These are phyloP conservation scores for Nasonia longicornis DNA, from an alignment of 1,140 invertebrate genomes.

Conservation along the genomic window DNA sequence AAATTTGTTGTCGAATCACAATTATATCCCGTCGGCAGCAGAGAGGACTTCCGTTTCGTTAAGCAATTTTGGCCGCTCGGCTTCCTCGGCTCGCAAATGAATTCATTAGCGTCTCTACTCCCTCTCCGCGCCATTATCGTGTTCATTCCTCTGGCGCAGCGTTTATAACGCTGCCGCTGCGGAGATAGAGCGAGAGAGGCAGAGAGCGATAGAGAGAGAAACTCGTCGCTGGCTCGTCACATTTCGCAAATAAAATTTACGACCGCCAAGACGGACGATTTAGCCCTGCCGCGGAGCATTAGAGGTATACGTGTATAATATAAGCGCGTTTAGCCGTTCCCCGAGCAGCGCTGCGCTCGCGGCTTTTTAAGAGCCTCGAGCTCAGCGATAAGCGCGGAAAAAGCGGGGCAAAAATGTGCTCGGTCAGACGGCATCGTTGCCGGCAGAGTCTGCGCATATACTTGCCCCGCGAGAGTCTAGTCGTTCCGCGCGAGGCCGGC, in stretches of 20 bases:
- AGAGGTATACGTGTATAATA: not conserved
- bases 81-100: conserved; percentile 12
- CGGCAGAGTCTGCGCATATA: not conserved
- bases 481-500: not conserved
- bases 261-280: not conserved
- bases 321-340: not conserved
- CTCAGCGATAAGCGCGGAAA: not conserved
- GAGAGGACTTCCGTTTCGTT: conserved; percentile 55
- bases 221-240: not conserved
- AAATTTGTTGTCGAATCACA: conserved; percentile 56
- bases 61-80: conserved; percentile 50
- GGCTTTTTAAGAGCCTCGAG: not conserved
- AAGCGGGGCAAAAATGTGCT: conserved; percentile 9
- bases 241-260: conserved; percentile 32
- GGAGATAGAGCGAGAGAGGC: too few relatives aligned
- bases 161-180: not conserved
- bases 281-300: not conserved
- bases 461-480: not conserved
- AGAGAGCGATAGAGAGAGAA: too few relatives aligned
- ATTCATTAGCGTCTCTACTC: conserved; percentile 30
- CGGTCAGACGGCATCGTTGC: conserved; percentile 1
- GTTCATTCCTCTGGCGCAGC: too few relatives aligned
- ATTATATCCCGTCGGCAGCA: conserved; percentile 31
- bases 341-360: not conserved
- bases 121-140: not conserved